Evolutionary conservation across 1,140 invertebrate species (phyloP).

Genomic region (silkworm (Bombyx mori)): ASM3026992v2 NC_085114.1:10819501-10820000

Average conservation of each 20-base stretch:
- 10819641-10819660: slow-evolving; percentile 45
- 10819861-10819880: too few relatives aligned
- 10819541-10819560: too few relatives aligned
- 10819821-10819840: slow-evolving; percentile 1
- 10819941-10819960: too few relatives aligned
- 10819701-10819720: slow-evolving; percentile 35
- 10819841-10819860: slow-evolving; percentile 8
- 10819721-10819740: slow-evolving; percentile 57
- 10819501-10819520: too few relatives aligned
- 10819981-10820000: too few relatives aligned
- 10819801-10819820: slow-evolving; percentile 22
- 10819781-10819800: slow-evolving; percentile 26
- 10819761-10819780: slow-evolving; percentile 23
- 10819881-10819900: too few relatives aligned
- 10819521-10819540: too few relatives aligned
- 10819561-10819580: too few relatives aligned
- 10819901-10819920: too few relatives aligned
- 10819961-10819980: too few relatives aligned
- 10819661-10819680: slow-evolving; percentile 56
- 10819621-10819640: slow-evolving; percentile 32
- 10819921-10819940: too few relatives aligned
- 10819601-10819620: slow-evolving; percentile 23
- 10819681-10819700: slow-evolving; percentile 32
- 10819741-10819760: slow-evolving; percentile 40
- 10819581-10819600: too few relatives aligned